phyloP scores from a whole-genome alignment of 2,888 invertebrate species.

The Dryomyza anilis region DNA sequence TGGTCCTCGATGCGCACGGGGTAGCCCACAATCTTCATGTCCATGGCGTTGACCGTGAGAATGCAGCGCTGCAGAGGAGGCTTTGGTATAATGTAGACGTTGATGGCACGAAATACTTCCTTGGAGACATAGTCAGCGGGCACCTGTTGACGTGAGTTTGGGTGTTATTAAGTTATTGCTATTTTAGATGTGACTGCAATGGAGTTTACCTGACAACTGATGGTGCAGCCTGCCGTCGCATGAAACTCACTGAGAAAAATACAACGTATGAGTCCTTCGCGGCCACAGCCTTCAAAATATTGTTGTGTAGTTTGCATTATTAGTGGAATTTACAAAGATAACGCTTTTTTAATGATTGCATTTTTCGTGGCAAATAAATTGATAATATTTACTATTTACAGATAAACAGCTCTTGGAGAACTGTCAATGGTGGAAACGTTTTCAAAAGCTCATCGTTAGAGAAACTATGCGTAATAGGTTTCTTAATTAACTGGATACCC shows the following conservation, averaged over 20 bases:
- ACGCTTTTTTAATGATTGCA: too few species aligned
- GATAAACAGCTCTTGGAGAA: too few species aligned
- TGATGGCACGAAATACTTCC: constrained; percentile 91
- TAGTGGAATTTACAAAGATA: background rate
- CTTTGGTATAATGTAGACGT: constrained; percentile 94
- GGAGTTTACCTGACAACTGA: constrained; percentile 83
- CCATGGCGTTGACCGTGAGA: constrained; percentile 81
- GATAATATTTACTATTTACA: too few species aligned
- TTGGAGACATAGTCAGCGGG: constrained; percentile 91
- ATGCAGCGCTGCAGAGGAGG: constrained; percentile 87
- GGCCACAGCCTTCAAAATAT: constrained; percentile 66
- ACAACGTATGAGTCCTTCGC: constrained; percentile 78
- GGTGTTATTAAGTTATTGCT: background rate
- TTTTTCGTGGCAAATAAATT: too few species aligned
- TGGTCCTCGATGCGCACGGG: constrained; percentile 89
- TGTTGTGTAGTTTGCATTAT: constrained; percentile 30
- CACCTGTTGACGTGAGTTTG: constrained; percentile 69
- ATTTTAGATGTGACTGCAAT: too few species aligned
- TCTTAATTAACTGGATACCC: too few species aligned
- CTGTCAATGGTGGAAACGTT: too few species aligned
- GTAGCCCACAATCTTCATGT: constrained; percentile 90
- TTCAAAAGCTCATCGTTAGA: too few species aligned
- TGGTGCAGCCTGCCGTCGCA: constrained; percentile 80
- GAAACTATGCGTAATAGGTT: too few species aligned
- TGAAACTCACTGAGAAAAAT: constrained; percentile 82